A percentile compares a stretch with the other conserved stretches of the same genome.
These are phyloP conservation scores for Galendromus occidentalis DNA, from an alignment of 1,140 invertebrate species.

Conservation along the genomic window DNA sequence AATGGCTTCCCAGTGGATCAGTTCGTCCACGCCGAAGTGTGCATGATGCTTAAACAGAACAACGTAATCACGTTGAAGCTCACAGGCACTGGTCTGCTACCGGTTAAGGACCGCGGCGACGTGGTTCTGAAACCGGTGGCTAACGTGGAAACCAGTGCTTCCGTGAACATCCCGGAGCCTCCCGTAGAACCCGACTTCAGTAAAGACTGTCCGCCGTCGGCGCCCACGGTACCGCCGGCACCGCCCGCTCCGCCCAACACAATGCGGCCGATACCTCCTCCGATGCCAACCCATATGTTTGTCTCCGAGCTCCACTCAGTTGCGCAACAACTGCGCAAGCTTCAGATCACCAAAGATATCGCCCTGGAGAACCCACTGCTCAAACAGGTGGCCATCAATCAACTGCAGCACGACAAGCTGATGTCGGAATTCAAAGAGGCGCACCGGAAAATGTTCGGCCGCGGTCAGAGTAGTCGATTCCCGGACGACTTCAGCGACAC, in stretches of 20 bases:
- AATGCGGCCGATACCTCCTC: slow-evolving; percentile 1
- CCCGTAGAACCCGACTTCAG: neutral
- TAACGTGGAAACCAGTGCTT: neutral
- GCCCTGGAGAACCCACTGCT: slow-evolving; percentile 10
- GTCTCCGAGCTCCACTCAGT: neutral
- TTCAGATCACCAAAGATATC: slow-evolving; percentile 14
- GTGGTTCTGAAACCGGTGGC: slow-evolving; percentile 13
- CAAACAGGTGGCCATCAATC: slow-evolving; percentile 11
- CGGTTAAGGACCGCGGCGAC: slow-evolving; percentile 19
- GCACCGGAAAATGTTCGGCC: slow-evolving; percentile 21
- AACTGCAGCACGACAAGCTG: slow-evolving; percentile 16
- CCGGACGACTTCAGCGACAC: slow-evolving; percentile 8
- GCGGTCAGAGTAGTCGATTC: neutral
- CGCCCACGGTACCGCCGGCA: neutral
- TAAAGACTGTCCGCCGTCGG: neutral
- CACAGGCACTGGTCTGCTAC: slow-evolving; percentile 19
- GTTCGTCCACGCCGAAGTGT: slow-evolving; percentile 22
- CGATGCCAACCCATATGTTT: slow-evolving; percentile 7
- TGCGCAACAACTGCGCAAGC: slow-evolving; percentile 2
- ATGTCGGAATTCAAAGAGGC: slow-evolving; percentile 21
- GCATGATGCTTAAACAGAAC: slow-evolving; percentile 19
- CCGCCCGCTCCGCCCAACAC: neutral
- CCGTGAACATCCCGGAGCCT: neutral
- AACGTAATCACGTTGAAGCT: slow-evolving; percentile 20
- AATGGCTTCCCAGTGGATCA: slow-evolving; percentile 42